Evolutionary conservation across 2,113 vertebrate genomes (phyloP).

Genomic region (Stictonetta naevosa): DNA sequence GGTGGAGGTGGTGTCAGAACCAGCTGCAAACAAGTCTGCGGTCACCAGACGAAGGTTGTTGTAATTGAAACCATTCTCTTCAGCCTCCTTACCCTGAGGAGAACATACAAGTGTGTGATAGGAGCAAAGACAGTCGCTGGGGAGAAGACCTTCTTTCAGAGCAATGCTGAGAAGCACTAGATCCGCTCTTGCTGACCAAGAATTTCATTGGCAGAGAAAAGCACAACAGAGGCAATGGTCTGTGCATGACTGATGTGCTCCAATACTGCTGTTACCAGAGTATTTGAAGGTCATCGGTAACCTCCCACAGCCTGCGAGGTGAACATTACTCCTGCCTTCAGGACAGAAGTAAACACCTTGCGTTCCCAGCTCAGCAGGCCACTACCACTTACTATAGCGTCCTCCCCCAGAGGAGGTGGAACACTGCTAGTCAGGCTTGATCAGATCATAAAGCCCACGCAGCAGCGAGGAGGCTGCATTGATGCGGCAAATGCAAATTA

Average conservation of each 20-base stretch:
- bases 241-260: neutral
- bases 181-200: neutral
- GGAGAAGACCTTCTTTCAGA: neutral
- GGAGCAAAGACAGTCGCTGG: neutral
- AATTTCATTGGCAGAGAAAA: neutral
- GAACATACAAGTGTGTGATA: neutral
- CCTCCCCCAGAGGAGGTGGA: neutral
- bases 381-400: neutral
- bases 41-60: constrained; percentile 60
- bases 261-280: neutral
- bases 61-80: constrained; percentile 57
- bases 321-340: neutral
- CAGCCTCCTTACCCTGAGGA: constrained; percentile 58
- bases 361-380: neutral
- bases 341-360: neutral
- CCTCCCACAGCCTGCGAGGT: neutral
- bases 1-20: constrained; percentile 63
- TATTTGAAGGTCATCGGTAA: neutral
- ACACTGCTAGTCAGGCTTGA: neutral
- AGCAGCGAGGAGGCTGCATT: neutral
- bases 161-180: neutral
- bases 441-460: neutral
- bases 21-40: constrained; percentile 49
- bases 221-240: neutral
- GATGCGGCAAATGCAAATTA: neutral